These are phyloP conservation scores for Junonia oenone DNA, from an alignment of 2,888 invertebrate species.

Conservation along the genomic window DNA sequence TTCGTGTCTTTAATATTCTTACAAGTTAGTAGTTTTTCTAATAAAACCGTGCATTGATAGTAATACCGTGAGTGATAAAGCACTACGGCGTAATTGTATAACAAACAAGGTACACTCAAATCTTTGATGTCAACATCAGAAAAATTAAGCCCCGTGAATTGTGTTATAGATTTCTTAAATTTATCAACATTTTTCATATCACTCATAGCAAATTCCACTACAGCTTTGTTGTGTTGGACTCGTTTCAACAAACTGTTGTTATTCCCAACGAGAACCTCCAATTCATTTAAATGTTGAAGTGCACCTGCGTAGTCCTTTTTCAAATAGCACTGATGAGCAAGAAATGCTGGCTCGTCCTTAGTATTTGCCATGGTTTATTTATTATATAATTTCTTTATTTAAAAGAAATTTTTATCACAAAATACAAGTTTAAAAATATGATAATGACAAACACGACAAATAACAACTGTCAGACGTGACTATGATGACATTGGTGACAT, in stretches of 20 bases:
- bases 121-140: slow-evolving; percentile 65
- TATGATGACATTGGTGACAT: too few species aligned
- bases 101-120: slow-evolving; percentile 61
- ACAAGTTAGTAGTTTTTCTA: slow-evolving; percentile 58
- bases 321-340: slow-evolving; percentile 81
- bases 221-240: slow-evolving; percentile 89
- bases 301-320: slow-evolving; percentile 82
- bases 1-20: slow-evolving; percentile 61
- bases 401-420: neutral
- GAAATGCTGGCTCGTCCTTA: slow-evolving; percentile 78
- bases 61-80: slow-evolving; percentile 88
- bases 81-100: slow-evolving; percentile 89
- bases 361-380: slow-evolving; percentile 44
- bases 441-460: neutral
- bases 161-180: slow-evolving; percentile 83
- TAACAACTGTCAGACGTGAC: neutral
- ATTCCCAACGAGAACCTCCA: slow-evolving; percentile 79
- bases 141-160: slow-evolving; percentile 77
- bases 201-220: slow-evolving; percentile 88
- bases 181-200: slow-evolving; percentile 86
- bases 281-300: slow-evolving; percentile 81
- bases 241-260: slow-evolving; percentile 80
- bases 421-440: neutral
- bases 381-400: neutral
- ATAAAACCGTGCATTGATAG: slow-evolving; percentile 78